Evolutionary conservation across 2,797 vertebrate species (phyloP), one percentile per base, ranked within the genome.

Genomic region (Cyprinella venusta): DNA sequence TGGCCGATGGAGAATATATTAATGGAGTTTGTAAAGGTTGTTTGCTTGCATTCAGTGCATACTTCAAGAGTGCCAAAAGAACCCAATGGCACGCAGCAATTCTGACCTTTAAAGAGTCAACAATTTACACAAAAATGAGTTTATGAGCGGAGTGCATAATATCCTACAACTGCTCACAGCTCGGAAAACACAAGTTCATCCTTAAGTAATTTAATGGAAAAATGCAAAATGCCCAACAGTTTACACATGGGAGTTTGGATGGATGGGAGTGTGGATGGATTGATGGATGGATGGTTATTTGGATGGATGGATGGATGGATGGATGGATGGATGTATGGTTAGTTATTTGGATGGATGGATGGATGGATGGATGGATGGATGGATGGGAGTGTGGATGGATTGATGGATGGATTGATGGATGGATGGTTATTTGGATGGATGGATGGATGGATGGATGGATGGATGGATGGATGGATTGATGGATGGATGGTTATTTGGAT

Each of bases 71-170:
- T 42, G 64, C 10, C 38, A 19, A 19, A 77, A 64, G 24, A 48
- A 33, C 42, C 4, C 40, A n/a, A 64, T n/a, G 59, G 33, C 59
- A 64, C 1, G 21, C 40, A 18, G 76, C 21, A 10, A 48, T 33
- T 10, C 24, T 77, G 59, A 77, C 59, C 76, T 77, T 77, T 77
- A 45, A 48, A 77, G 19, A 64, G 18, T 64, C 40, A 64, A 48
- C 59, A 33, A 50, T 61, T 33, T 30, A 64, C 18, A 5, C 26
- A 48, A 65, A 77, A 33, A n/a, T 21, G 3, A 63, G 26, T 36
- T 3, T 21, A 12, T 72, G 70, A 52, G 70, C 45, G 0, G 71
- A 74, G 71, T 48, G 42, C 19, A 64, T 65, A 50, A 78, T 36
- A 48, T 48, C 18, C 59, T 30, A 64, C 10, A 48, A 21, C 48